Evolutionary conservation across 2,113 vertebrate genomes (phyloP).

Genomic region (Pedetes capensis): DNA sequence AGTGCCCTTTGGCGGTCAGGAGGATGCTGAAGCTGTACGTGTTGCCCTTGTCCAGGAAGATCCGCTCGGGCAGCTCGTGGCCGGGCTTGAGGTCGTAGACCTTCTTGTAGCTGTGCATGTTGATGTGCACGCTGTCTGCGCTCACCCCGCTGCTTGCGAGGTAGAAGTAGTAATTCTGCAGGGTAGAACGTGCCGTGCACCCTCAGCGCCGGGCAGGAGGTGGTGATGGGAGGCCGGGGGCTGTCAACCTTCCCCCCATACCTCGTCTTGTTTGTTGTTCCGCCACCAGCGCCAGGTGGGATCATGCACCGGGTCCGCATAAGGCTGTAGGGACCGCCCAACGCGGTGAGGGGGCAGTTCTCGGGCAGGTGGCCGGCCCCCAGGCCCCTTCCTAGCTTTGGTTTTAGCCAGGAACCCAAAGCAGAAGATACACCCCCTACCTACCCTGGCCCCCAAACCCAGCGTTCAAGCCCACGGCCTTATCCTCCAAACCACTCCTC

Average conservation of each 20-base stretch:
- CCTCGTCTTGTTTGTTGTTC: slow-evolving; percentile 63
- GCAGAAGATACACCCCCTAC: not conserved
- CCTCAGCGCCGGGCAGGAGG: not conserved
- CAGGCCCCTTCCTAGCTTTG: not conserved
- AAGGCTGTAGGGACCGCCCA: slow-evolving; percentile 50
- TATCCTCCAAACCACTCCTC: not conserved
- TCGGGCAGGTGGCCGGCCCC: not conserved
- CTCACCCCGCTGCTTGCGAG: slow-evolving; percentile 65
- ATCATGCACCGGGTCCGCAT: slow-evolving; percentile 75
- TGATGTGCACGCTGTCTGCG: not conserved
- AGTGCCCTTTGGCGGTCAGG: not conserved
- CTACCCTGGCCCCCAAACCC: not conserved
- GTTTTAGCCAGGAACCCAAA: not conserved
- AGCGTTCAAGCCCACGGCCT: not conserved
- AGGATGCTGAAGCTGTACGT: slow-evolving; percentile 59
- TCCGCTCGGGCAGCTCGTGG: not conserved
- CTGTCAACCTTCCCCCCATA: not conserved
- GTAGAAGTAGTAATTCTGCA: slow-evolving; percentile 76
- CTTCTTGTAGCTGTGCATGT: slow-evolving; percentile 75
- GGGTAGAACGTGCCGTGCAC: not conserved
- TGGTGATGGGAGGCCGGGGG: not conserved
- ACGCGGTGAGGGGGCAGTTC: not conserved
- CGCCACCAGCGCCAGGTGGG: slow-evolving; percentile 80
- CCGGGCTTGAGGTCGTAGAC: slow-evolving; percentile 31
- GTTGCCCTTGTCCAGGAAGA: slow-evolving; percentile 76